Evolutionary conservation across 2,113 vertebrate genomes (phyloP).

Genomic region (Tauraco erythrolophus): DNA sequence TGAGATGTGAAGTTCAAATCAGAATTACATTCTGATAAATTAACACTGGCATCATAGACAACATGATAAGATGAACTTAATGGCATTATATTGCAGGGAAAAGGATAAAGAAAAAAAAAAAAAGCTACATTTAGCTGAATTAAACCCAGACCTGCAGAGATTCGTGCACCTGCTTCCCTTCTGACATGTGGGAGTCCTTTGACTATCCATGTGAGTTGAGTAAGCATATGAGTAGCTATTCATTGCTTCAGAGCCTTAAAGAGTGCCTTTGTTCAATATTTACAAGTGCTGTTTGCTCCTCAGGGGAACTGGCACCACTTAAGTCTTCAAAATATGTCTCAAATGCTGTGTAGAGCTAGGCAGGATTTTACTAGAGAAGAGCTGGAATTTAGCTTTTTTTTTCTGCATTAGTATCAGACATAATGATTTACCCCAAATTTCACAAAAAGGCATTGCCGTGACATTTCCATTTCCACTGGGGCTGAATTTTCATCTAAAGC

Average conservation of each 20-base stretch:
- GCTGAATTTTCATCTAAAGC: neutral
- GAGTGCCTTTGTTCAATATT: neutral
- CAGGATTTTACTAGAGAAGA: neutral
- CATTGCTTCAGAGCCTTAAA: neutral
- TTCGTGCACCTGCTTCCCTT: neutral
- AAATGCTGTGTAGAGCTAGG: neutral
- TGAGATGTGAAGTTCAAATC: neutral
- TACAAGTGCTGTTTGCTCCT: neutral
- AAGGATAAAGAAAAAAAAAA: neutral
- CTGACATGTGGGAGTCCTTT: neutral
- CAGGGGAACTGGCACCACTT: neutral
- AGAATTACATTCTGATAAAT: constrained; percentile 22
- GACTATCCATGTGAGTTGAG: neutral
- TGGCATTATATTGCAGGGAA: neutral
- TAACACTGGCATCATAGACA: neutral
- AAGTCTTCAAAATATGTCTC: neutral
- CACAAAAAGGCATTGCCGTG: neutral
- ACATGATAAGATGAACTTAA: neutral
- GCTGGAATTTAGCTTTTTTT: neutral
- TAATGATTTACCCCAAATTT: neutral
- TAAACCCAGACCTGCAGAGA: neutral
- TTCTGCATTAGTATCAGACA: neutral
- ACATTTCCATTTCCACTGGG: neutral
- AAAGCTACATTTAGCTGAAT: neutral
- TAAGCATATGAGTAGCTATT: neutral